These are phyloP conservation scores for Bergia puertoricense DNA, from an alignment of 92 coral and sea anemone species.

Conservation along the genomic window DNA sequence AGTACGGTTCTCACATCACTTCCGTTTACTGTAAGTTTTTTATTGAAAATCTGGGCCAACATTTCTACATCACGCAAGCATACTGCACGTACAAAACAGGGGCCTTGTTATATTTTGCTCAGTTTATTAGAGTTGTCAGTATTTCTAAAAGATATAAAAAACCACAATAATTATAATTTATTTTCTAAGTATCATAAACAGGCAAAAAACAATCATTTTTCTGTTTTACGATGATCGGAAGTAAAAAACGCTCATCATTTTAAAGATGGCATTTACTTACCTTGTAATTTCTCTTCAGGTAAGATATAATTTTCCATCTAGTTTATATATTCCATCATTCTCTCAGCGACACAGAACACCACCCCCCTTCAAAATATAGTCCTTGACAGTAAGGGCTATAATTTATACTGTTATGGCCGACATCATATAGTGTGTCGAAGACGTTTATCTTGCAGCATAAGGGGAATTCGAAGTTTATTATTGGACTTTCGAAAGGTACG, in stretches of 20 bases:
- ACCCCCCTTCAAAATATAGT: neutral
- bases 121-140: too few relatives aligned
- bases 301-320: constrained; percentile 8
- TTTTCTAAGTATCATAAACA: too few relatives aligned
- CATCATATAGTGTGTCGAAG: constrained; percentile 13
- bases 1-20: too few relatives aligned
- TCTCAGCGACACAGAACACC: constrained; percentile 1
- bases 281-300: neutral
- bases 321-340: neutral
- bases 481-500: constrained; percentile 17
- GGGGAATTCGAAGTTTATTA: neutral
- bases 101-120: too few relatives aligned
- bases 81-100: too few relatives aligned
- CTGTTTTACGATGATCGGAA: too few relatives aligned
- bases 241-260: neutral
- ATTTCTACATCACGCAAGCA: too few relatives aligned
- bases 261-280: neutral
- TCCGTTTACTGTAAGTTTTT: too few relatives aligned
- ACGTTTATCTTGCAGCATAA: neutral
- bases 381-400: neutral
- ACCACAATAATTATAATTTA: too few relatives aligned
- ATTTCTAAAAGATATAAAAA: too few relatives aligned
- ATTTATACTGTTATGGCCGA: neutral
- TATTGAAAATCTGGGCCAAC: too few relatives aligned
- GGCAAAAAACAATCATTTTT: too few relatives aligned